Conservation (phyloP, 2,888 invertebrate genomes). For the Meteorus cinctellus region DNA sequence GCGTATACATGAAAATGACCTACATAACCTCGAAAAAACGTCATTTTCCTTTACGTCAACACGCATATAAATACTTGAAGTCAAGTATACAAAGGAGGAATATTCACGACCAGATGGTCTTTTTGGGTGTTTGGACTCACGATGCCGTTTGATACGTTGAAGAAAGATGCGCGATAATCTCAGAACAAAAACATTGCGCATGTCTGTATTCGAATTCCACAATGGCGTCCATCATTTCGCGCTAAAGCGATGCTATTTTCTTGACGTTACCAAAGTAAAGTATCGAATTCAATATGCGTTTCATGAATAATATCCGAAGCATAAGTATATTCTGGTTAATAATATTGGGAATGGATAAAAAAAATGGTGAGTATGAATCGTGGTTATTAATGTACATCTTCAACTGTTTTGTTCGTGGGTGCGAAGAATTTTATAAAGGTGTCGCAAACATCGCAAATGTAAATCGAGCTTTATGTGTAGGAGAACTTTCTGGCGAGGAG, state of each 20-base stretch:
- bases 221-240: not conserved
- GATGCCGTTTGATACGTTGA: too few species aligned
- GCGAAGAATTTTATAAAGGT: not conserved
- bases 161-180: too few species aligned
- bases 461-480: not conserved
- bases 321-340: too few species aligned
- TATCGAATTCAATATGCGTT: not conserved
- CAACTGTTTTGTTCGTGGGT: not conserved
- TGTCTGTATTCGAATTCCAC: not conserved
- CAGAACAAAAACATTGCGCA: not conserved
- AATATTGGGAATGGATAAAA: too few species aligned
- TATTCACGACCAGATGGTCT: too few species aligned
- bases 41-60: not conserved
- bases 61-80: not conserved
- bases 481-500: constrained; percentile 55
- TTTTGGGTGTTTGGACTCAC: too few species aligned
- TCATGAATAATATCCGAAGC: not conserved
- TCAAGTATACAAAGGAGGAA: not conserved
- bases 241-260: not conserved
- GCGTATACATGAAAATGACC: not conserved
- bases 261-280: not conserved
- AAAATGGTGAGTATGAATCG: too few species aligned
- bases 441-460: not conserved
- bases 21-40: constrained; percentile 3
- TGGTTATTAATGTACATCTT: too few species aligned